These are phyloP conservation scores for Mesaphorura yosii DNA, from an alignment of 1,140 invertebrate species.

Conservation along the genomic window DNA sequence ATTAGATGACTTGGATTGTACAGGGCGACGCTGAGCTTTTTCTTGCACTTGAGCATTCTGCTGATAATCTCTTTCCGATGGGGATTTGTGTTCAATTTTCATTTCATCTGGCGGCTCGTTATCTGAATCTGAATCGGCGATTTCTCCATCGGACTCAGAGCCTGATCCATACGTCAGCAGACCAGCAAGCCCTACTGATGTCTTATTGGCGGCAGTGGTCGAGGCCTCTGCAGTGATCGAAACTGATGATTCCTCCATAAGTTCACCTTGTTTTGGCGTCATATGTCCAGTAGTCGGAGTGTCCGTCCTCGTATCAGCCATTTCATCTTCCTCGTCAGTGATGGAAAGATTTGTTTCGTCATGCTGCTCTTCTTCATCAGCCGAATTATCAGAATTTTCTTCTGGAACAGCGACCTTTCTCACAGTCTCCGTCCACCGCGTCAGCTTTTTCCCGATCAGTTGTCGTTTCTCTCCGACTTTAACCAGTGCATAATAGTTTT, in stretches of 20 bases:
- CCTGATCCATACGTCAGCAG: no score
- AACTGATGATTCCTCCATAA: neutral
- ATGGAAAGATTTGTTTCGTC: neutral
- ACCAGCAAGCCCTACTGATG: no score
- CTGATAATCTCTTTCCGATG: no score
- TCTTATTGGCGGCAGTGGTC: no score
- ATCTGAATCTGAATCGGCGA: no score
- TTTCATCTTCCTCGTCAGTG: neutral
- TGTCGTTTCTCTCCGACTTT: conserved; percentile 7
- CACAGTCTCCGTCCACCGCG: conserved; percentile 2
- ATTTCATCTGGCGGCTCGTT: no score
- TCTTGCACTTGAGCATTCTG: no score
- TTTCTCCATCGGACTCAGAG: no score
- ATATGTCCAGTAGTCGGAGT: neutral
- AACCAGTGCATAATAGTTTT: conserved; percentile 14
- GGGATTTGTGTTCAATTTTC: no score
- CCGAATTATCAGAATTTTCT: conserved; percentile 4
- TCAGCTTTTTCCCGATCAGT: neutral
- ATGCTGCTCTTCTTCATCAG: conserved; percentile 22
- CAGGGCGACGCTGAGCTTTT: no score
- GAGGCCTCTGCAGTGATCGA: no score
- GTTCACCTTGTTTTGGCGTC: neutral
- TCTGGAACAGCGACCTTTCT: neutral
- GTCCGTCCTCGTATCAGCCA: neutral
- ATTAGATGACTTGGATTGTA: no score